Evolutionary conservation across 2,888 invertebrate genomes (phyloP).

Genomic region (Tenthredo mesomela): DNA sequence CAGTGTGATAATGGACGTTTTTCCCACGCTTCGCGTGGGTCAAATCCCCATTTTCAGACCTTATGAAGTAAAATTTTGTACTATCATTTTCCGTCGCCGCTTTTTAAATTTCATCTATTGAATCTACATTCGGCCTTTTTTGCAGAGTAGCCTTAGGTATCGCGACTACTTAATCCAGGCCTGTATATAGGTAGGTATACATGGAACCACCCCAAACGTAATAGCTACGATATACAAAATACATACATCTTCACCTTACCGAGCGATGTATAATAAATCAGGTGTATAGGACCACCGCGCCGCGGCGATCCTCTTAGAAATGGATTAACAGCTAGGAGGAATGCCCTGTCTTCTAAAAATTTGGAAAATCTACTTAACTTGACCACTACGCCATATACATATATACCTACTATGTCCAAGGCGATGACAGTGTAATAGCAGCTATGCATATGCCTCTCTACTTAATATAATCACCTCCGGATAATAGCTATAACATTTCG

Average conservation of each 20-base stretch:
- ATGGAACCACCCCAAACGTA: background rate
- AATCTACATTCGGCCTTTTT: no score
- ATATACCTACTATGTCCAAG: background rate
- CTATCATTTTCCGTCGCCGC: no score
- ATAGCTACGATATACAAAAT: background rate
- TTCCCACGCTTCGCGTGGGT: no score
- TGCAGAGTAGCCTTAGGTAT: no score
- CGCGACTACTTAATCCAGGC: no score
- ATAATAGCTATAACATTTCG: background rate
- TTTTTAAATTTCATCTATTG: no score
- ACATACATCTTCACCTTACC: background rate
- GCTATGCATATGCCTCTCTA: background rate
- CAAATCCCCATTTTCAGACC: no score
- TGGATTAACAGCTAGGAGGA: background rate
- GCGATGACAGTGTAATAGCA: background rate
- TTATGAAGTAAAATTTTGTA: no score
- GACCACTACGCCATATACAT: background rate
- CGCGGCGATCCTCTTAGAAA: background rate
- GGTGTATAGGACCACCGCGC: background rate
- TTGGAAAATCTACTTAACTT: conserved; percentile 15
- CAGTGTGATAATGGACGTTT: no score
- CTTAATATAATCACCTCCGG: background rate
- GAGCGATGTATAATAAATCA: conserved; percentile 16
- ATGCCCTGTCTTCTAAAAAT: background rate
- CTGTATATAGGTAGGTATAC: background rate